Base-by-base conservation (phyloP, 2,113 vertebrate genomes). In the Dunckerocampus dactyliophorus region DNA sequence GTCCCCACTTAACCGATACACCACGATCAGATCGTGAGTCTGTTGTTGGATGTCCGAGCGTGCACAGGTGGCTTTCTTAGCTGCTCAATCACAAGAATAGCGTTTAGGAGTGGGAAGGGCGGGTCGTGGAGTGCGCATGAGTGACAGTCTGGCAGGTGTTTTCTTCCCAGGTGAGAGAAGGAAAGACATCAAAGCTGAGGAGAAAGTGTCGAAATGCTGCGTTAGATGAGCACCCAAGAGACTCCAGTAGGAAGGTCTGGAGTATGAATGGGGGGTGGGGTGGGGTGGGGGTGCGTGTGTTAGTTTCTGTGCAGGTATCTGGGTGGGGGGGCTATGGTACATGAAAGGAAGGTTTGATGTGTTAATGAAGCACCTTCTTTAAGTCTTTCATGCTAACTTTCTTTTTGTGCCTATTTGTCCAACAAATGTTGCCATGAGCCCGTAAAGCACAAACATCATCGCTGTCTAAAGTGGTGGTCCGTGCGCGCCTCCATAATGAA, bases 261-360 rank as follows among this genome's bases (percentile, higher is more conserved):
- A 21, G 42, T 34, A 50, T 13, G 47, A 34, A 15, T 10, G 19
- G 11, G 43, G 61, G 56, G 31, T 71, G 54, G 63, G 71, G 66
- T 48, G 45, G 79, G n/a, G n/a, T n/a, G 11, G 43, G 61, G 56
- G 31, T 71, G 54, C 61, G 71, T n/a, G n/a, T n/a, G n/a, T 53
- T 42, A 28, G 58, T 58, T 80, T 76, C 53, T 17, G 15, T 65
- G 65, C 75, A 72, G 75, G 72, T 77, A 59, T 75, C 47, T 65
- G 14, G 59, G 31, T 71, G 51, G 62, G 71, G 66, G 43, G 24
- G 79, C 47, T 65, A 9, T 3, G 46, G 59, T 45, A 72, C 76
- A 79, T 87, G 71, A 87, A 88, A 88, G 82, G 69, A 63, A 65
- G 65, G 82, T 83, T 85, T 87, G 84, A 88, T 74, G 82, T 88